These are phyloP conservation scores for Mellilla xanthometata DNA, from an alignment of 2,888 invertebrate species.

Conservation along the genomic window DNA sequence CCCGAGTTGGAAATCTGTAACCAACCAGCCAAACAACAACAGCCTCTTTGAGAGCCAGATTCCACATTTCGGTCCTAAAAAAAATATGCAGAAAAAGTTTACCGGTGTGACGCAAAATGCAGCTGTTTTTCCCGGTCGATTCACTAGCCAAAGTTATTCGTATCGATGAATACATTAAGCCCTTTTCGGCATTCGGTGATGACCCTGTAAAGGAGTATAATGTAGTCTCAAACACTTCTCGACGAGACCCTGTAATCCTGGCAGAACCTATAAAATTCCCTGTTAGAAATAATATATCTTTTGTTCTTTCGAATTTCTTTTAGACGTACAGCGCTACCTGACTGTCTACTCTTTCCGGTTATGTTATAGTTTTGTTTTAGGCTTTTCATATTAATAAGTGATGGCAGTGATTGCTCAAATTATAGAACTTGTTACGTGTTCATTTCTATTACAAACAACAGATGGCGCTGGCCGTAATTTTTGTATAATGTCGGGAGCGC, in stretches of 20 bases:
- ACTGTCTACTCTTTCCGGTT: constrained; percentile 30
- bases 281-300: constrained; percentile 33
- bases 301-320: constrained; percentile 29
- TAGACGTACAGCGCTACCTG: constrained; percentile 68
- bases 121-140: too few relatives aligned
- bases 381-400: constrained; percentile 34
- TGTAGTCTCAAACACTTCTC: constrained; percentile 66
- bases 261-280: constrained; percentile 41
- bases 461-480: constrained; percentile 74
- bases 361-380: too few relatives aligned
- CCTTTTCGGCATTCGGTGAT: too few relatives aligned
- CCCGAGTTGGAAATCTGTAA: too few relatives aligned
- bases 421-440: constrained; percentile 1
- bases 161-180: too few relatives aligned
- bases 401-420: constrained; percentile 70
- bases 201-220: too few relatives aligned
- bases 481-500: constrained; percentile 59
- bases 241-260: constrained; percentile 36
- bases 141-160: too few relatives aligned
- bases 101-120: too few relatives aligned
- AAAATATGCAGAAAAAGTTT: too few relatives aligned
- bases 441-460: constrained; percentile 41
- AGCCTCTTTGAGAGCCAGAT: too few relatives aligned
- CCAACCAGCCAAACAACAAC: too few relatives aligned
- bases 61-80: too few relatives aligned